Percentiles rank a stretch among this genome's conserved stretches.
Conservation (phyloP, 2,113 vertebrate species). For the Amphiprion percula region DNA sequence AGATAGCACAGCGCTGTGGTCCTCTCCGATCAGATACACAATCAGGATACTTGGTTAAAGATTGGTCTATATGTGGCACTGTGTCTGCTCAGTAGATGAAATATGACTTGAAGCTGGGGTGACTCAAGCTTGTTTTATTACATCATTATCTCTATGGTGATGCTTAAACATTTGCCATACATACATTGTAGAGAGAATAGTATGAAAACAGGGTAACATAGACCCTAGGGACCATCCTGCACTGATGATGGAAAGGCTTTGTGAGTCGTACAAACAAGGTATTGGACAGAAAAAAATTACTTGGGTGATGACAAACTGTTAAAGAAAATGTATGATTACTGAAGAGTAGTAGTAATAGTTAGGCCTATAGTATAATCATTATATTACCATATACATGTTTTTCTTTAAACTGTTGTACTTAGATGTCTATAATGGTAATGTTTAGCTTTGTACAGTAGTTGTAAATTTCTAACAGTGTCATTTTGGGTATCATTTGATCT, state of each 20-base stretch:
- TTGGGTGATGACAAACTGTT: background rate
- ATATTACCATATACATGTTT: background rate
- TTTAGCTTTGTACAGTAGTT: background rate
- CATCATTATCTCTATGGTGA: constrained; percentile 54
- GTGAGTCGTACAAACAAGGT: background rate
- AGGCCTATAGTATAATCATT: too few species aligned
- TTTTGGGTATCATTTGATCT: too few species aligned
- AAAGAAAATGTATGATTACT: background rate
- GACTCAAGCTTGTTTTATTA: constrained; percentile 53
- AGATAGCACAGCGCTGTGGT: constrained; percentile 55
- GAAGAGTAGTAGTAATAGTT: background rate
- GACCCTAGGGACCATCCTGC: background rate
- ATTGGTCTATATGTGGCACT: constrained; percentile 35
- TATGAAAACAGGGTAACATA: constrained; percentile 10
- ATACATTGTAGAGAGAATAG: background rate
- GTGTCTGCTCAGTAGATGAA: constrained; percentile 43
- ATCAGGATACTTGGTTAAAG: constrained; percentile 51
- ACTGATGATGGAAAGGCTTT: background rate
- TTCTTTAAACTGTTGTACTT: background rate
- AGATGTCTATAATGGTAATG: background rate
- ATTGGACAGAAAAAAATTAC: background rate
- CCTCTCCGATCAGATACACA: constrained; percentile 65
- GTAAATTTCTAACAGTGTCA: background rate
- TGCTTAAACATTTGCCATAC: constrained; percentile 37
- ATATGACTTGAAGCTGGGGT: constrained; percentile 42